Percentiles rank a stretch among this genome's conserved stretches.
These are phyloP conservation scores for Paratrypauchen microcephalus DNA, from an alignment of 2,797 vertebrate genomes.

Conservation along the genomic window DNA sequence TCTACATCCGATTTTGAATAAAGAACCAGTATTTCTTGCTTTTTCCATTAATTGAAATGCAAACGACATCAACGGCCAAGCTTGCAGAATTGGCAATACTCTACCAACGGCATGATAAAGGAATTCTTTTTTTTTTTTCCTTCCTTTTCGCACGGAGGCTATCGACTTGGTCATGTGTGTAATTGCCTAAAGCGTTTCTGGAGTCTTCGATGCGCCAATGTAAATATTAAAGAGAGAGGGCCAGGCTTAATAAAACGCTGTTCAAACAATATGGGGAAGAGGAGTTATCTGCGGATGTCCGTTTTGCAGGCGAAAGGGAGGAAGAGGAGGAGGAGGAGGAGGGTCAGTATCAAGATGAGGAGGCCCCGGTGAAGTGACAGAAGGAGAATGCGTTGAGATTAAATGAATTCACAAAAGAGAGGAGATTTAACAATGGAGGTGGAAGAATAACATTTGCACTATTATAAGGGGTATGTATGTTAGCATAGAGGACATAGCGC, in stretches of 20 bases:
- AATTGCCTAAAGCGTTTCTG: slow-evolving; percentile 80
- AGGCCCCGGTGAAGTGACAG: slow-evolving; percentile 50
- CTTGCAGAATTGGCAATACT: slow-evolving; percentile 67
- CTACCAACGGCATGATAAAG: slow-evolving; percentile 76
- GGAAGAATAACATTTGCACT: slow-evolving; percentile 15
- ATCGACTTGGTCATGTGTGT: slow-evolving; percentile 79
- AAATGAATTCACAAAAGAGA: slow-evolving; percentile 62
- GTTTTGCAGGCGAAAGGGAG: slow-evolving; percentile 47
- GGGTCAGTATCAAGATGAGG: slow-evolving; percentile 71
- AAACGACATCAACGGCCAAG: slow-evolving; percentile 76
- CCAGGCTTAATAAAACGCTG: slow-evolving; percentile 80
- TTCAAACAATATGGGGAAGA: slow-evolving; percentile 78
- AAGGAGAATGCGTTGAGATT: slow-evolving; percentile 38
- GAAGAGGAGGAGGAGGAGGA: slow-evolving; percentile 18
- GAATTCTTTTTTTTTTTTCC: slow-evolving; percentile 66
- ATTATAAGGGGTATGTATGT: not conserved
- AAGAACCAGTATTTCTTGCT: slow-evolving; percentile 66
- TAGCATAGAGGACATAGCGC: not conserved
- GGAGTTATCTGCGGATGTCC: slow-evolving; percentile 72
- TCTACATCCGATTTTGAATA: slow-evolving; percentile 76
- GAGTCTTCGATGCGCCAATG: slow-evolving; percentile 73
- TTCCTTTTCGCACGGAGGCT: slow-evolving; percentile 66
- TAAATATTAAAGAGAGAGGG: slow-evolving; percentile 75
- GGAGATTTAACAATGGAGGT: slow-evolving; percentile 29
- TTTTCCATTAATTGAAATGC: slow-evolving; percentile 86